These are phyloP conservation scores for Athene noctua DNA, from an alignment of 2,113 vertebrate genomes.

Conservation along the genomic window DNA sequence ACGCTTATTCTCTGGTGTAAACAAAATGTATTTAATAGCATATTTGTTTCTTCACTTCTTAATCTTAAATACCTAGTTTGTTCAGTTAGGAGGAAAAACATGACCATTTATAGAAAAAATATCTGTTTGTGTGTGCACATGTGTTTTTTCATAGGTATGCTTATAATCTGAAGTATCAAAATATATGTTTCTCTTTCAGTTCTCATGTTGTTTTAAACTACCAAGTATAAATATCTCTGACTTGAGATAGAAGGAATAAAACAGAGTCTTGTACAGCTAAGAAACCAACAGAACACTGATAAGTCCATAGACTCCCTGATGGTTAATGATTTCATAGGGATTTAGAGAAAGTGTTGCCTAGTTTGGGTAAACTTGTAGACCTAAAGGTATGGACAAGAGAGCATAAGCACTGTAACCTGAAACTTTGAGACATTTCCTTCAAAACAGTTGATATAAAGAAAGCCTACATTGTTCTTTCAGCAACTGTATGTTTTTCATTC, in stretches of 20 bases:
- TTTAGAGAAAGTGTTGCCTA: not conserved
- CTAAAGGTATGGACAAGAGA: not conserved
- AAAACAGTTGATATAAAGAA: not conserved
- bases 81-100: not conserved
- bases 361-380: not conserved
- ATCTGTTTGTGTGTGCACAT: rapidly evolving
- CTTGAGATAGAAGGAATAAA: not conserved
- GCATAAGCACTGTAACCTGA: not conserved
- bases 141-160: not conserved
- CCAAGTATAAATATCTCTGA: not conserved
- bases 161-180: not conserved
- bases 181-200: not conserved
- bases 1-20: not conserved
- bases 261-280: not conserved
- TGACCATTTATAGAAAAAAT: not conserved
- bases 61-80: not conserved
- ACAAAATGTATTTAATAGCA: not conserved
- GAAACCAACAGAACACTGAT: not conserved
- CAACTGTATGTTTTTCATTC: not conserved
- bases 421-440: not conserved
- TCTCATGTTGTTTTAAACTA: not conserved
- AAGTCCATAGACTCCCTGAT: not conserved
- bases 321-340: not conserved
- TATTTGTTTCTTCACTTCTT: not conserved
- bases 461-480: not conserved